Evolutionary conservation across 2,113 vertebrate genomes (phyloP).

Genomic region (Stercorarius parasiticus): DNA sequence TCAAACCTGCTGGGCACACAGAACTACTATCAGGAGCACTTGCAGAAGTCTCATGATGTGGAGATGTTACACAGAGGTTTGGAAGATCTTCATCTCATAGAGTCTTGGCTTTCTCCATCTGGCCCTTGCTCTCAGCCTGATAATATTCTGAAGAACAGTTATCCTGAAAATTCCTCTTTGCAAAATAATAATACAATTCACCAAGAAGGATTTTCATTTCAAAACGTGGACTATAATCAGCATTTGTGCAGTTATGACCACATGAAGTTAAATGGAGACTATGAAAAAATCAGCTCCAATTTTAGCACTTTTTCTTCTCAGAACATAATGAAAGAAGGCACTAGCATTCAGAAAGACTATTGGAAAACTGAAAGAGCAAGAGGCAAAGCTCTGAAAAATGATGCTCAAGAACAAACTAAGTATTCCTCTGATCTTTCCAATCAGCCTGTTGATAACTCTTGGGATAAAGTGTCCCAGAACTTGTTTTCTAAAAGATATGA

Average conservation of each 20-base stretch:
- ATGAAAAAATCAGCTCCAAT: background rate
- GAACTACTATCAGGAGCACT: background rate
- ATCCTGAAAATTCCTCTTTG: background rate
- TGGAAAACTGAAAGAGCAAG: constrained; percentile 22
- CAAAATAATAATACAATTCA: background rate
- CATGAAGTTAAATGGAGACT: background rate
- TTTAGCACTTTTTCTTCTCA: background rate
- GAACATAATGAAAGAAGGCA: background rate
- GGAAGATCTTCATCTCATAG: constrained; percentile 50
- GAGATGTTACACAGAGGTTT: constrained; percentile 50
- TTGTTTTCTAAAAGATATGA: constrained; percentile 38
- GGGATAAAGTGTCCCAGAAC: constrained; percentile 47
- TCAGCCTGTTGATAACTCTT: background rate
- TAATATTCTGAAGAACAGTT: background rate
- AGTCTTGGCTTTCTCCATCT: constrained; percentile 49
- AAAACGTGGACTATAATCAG: background rate
- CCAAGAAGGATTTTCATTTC: background rate
- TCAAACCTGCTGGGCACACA: background rate
- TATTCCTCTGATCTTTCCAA: background rate
- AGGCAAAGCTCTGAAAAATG: constrained; percentile 1
- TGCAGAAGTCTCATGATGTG: background rate
- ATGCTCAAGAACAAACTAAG: background rate
- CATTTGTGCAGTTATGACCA: background rate
- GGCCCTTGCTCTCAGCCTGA: background rate
- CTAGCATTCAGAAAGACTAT: background rate